Conservation (phyloP, 2,797 vertebrate species). For the Acipenser oxyrinchus region DNA sequence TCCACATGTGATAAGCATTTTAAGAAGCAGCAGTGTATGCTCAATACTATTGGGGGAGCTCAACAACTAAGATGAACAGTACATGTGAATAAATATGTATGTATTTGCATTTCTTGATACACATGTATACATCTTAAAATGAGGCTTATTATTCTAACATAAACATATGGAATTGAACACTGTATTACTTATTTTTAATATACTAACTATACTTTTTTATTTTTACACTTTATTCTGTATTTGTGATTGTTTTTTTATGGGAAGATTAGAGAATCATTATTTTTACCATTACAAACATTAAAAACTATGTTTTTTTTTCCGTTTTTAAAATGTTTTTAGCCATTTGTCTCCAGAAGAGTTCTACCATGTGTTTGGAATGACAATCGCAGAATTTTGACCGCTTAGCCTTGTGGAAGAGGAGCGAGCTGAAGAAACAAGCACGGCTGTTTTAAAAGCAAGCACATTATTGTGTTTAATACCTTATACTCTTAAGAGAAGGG, state of each 20-base stretch:
- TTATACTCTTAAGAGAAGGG: no score
- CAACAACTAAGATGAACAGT: not conserved
- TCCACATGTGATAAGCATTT: no score
- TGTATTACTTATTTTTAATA: not conserved
- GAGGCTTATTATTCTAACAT: no score
- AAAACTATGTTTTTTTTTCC: not conserved
- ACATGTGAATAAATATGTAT: not conserved
- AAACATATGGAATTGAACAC: not conserved
- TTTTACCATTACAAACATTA: no score
- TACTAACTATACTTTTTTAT: not conserved
- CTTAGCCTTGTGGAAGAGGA: slow-evolving; percentile 95
- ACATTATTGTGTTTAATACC: not conserved
- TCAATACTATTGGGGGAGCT: no score
- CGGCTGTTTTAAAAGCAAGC: slow-evolving; percentile 75
- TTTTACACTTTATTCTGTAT: not conserved
- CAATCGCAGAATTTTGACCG: slow-evolving; percentile 94
- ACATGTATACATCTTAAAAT: not conserved
- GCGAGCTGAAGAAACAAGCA: slow-evolving; percentile 95
- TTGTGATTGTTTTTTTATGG: not conserved
- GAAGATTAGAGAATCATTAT: not conserved
- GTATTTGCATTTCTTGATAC: not conserved
- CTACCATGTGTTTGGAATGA: slow-evolving; percentile 93
- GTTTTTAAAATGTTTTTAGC: slow-evolving; percentile 43
- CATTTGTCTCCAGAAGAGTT: slow-evolving; percentile 95
- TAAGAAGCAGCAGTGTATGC: no score